Percentiles rank a stretch among this genome's conserved stretches.
These are phyloP conservation scores for Diadegma fenestrale DNA, from an alignment of 2,888 invertebrate species.

Conservation along the genomic window DNA sequence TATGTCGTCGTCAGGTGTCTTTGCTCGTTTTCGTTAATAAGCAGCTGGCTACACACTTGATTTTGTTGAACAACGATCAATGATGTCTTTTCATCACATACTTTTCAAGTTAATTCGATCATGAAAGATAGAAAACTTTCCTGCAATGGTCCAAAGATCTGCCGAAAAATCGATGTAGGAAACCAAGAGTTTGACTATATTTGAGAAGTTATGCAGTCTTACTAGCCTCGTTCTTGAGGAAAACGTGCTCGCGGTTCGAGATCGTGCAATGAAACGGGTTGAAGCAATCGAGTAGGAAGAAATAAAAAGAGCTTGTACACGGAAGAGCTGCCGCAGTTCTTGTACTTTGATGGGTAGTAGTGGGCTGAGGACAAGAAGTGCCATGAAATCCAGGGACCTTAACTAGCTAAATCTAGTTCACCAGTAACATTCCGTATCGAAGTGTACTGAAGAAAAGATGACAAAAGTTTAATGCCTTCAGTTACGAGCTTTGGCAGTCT, in stretches of 20 bases:
- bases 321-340: background rate
- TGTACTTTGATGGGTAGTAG: background rate
- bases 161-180: background rate
- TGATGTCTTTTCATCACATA: background rate
- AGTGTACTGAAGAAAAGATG: conserved; percentile 10
- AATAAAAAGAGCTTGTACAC: conserved; percentile 6
- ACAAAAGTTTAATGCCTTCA: conserved; percentile 17
- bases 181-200: conserved; percentile 39
- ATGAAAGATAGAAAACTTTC: background rate
- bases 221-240: conserved; percentile 41
- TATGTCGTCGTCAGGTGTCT: background rate
- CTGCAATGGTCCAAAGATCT: background rate
- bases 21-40: background rate
- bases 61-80: background rate
- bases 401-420: conserved; percentile 3
- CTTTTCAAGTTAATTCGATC: background rate
- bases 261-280: background rate
- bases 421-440: background rate
- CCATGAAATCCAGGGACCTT: conserved; percentile 15
- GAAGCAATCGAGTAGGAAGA: conserved; percentile 16
- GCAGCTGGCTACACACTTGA: background rate
- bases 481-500: background rate
- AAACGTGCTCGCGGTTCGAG: conserved; percentile 52
- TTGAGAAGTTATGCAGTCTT: conserved; percentile 49
- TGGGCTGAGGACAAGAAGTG: conserved; percentile 3